Conservation (phyloP, 1,140 invertebrate species). For the Metopolophium dirhodum region DNA sequence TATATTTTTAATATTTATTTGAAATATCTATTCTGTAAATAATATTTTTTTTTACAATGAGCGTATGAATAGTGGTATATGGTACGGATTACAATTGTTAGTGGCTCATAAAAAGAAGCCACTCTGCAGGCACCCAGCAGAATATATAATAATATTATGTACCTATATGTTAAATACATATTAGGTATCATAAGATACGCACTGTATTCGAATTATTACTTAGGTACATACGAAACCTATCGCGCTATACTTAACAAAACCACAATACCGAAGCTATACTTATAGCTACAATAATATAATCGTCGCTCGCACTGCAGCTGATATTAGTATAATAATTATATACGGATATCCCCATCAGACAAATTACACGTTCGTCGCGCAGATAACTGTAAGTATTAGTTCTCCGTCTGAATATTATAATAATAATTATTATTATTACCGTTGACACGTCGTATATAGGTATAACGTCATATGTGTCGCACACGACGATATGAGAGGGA, state of each 20-base stretch:
- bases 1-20: too few species aligned
- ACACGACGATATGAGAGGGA: background rate
- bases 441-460: background rate
- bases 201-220: too few species aligned
- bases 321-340: background rate
- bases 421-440: background rate
- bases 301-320: background rate
- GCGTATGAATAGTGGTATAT: too few species aligned
- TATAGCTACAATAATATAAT: background rate
- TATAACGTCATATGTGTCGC: background rate
- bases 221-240: background rate
- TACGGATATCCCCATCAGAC: background rate
- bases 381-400: background rate
- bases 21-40: too few species aligned
- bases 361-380: background rate
- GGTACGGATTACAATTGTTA: too few species aligned
- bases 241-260: background rate
- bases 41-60: too few species aligned
- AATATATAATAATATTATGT: too few species aligned
- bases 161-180: too few species aligned
- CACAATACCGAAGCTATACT: too few species aligned
- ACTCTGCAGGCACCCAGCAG: too few species aligned
- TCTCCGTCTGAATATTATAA: background rate
- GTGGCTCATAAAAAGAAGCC: too few species aligned
- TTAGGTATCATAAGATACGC: too few species aligned